Conservation (phyloP, 2,113 vertebrate genomes). For the Leptobrachium leishanense region DNA sequence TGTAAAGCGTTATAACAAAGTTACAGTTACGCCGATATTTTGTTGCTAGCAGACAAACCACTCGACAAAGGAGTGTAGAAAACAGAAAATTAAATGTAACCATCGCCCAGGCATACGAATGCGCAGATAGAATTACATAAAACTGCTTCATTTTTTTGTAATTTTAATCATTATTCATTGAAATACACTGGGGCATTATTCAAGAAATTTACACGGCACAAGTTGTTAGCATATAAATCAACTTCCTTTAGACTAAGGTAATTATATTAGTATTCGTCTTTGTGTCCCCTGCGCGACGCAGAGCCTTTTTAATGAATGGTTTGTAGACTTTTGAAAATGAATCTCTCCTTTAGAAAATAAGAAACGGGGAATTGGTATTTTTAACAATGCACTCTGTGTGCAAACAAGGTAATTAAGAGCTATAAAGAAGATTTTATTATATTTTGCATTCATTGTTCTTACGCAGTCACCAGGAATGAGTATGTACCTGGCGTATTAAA, state of each 20-base stretch:
- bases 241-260: slow-evolving; percentile 34
- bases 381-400: not conserved
- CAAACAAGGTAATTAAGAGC: not conserved
- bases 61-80: not conserved
- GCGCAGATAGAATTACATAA: slow-evolving; percentile 22
- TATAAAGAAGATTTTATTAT: not conserved
- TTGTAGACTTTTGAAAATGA: slow-evolving; percentile 34
- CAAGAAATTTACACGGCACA: slow-evolving; percentile 31
- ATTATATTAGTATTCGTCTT: slow-evolving; percentile 42
- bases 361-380: not conserved
- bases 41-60: not conserved
- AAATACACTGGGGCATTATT: slow-evolving; percentile 29
- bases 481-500: no score
- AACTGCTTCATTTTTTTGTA: slow-evolving; percentile 27
- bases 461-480: not conserved
- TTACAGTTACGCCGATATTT: no score
- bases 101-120: not conserved
- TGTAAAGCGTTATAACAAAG: no score
- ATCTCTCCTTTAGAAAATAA: slow-evolving; percentile 1
- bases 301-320: slow-evolving; percentile 27
- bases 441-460: not conserved
- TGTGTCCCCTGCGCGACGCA: slow-evolving; percentile 20
- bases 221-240: slow-evolving; percentile 42
- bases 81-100: not conserved
- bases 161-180: slow-evolving; percentile 40